Evolutionary conservation across 2,113 vertebrate genomes (phyloP).

Genomic region (Oryzias melastigma): DNA sequence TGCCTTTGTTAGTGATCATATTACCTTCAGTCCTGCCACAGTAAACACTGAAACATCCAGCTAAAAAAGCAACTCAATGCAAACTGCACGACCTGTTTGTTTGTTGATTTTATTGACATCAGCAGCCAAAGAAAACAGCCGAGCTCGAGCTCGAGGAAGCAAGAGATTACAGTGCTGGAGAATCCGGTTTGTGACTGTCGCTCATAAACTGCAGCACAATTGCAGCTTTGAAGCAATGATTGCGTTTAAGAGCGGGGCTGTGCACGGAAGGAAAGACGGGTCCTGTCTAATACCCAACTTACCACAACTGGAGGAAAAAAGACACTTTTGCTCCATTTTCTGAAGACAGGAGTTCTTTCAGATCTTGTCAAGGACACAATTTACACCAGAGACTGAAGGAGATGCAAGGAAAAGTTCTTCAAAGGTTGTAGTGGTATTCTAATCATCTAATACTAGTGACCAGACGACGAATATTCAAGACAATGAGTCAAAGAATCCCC

Average conservation of each 20-base stretch:
- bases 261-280: background rate
- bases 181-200: conserved; percentile 52
- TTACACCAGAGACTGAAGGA: no score
- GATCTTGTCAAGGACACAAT: no score
- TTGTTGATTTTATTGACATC: conserved; percentile 31
- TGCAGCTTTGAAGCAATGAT: conserved; percentile 44
- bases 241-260: conserved; percentile 41
- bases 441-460: no score
- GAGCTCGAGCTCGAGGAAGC: conserved; percentile 43
- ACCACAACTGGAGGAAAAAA: conserved; percentile 10
- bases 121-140: conserved; percentile 32
- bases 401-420: no score
- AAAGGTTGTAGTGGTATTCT: no score
- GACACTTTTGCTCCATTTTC: background rate
- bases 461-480: no score
- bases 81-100: conserved; percentile 43
- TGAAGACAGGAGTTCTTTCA: no score
- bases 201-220: conserved; percentile 53
- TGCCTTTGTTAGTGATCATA: background rate
- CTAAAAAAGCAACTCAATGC: background rate
- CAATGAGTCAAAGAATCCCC: no score
- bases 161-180: conserved; percentile 54
- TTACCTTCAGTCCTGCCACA: background rate
- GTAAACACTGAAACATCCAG: conserved; percentile 14
- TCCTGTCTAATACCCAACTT: background rate